Conservation (phyloP, 2,113 vertebrate species). For the Chamaea fasciata region DNA sequence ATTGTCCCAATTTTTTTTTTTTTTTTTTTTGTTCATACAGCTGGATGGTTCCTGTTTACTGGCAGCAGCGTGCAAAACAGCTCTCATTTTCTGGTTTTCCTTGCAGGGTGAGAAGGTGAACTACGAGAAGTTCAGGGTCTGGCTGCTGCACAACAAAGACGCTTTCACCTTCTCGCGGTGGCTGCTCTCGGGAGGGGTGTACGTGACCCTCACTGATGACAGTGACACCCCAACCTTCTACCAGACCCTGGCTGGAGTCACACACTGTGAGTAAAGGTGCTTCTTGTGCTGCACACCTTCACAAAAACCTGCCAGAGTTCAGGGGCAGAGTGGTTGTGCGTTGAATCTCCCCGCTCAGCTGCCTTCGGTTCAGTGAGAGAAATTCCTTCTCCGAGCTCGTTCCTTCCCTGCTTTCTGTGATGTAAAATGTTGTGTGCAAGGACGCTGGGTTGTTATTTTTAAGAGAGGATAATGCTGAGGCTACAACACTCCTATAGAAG, state of each 20-base stretch:
- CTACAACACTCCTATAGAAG: background rate
- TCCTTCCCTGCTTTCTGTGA: background rate
- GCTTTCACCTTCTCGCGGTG: conserved; percentile 96
- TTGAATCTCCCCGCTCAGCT: background rate
- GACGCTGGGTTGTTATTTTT: background rate
- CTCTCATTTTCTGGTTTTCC: background rate
- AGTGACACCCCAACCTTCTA: conserved; percentile 99
- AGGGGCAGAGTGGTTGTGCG: accelerated
- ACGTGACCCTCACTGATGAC: conserved; percentile 95
- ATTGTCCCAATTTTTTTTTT: background rate
- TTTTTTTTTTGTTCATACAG: background rate
- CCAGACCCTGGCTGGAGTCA: conserved; percentile 97
- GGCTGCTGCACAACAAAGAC: conserved; percentile 95
- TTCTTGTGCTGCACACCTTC: background rate
- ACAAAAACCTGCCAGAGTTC: background rate
- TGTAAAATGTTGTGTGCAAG: background rate
- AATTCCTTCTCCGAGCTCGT: background rate
- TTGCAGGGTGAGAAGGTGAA: conserved; percentile 93
- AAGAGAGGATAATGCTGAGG: background rate
- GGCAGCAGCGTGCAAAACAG: background rate
- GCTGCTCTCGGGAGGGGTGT: conserved; percentile 93
- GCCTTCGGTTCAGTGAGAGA: accelerated
- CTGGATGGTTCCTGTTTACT: background rate
- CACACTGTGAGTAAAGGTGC: conserved; percentile 85
- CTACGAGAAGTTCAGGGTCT: conserved; percentile 95